Base-by-base conservation (phyloP, 92 coral and sea anemone genomes). In the Desmophyllum pertusum region DNA sequence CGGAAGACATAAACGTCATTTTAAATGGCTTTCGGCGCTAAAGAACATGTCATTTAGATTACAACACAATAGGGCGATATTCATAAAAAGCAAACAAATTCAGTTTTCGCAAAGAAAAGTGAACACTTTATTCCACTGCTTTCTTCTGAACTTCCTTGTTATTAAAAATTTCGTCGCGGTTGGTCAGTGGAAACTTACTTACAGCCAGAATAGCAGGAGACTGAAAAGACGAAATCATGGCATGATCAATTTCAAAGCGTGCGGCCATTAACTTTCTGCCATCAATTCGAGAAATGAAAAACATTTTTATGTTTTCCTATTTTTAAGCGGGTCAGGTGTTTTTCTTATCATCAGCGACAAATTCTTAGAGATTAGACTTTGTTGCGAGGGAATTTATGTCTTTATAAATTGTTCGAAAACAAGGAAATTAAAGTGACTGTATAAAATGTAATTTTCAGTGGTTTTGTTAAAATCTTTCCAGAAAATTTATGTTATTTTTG, bases 1-100 rank as follows among this genome's bases (percentile, higher is more conserved):
- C 25, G 71, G 29, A 77, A 59, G 73, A 79, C 73, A 35, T 65
- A 64, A 55, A 27, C 73, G 42, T 38, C 37, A 42, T 39, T 63
- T 64, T 41, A 13, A 62, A 78, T 41, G 48, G 21, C 48, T 21
- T 36, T 17, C 83, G 40, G 66, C 30, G 41, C 30, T 10, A 27
- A 25, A 30, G 81, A 39, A 64, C 42, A 79, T 66, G 77, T 66
- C 57, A 43, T 23, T 63, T 64, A 39, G 55, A 66, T 64, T 66
- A 43, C 25, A 19, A 14, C 30, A 29, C 23, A 41, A 79, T 63
- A 59, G 83, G 30, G 11, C 18, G 37, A 63, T 29, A 64, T 79
- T 31, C 29, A 5, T 8, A 35, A 79, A n/a, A 79, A 65, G 30
- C 14, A 50, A 78, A 18, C 61, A 67, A 35, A 67, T 35, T 42